These are phyloP conservation scores for Maniola hyperantus DNA, from an alignment of 2,888 invertebrate genomes.

Conservation along the genomic window DNA sequence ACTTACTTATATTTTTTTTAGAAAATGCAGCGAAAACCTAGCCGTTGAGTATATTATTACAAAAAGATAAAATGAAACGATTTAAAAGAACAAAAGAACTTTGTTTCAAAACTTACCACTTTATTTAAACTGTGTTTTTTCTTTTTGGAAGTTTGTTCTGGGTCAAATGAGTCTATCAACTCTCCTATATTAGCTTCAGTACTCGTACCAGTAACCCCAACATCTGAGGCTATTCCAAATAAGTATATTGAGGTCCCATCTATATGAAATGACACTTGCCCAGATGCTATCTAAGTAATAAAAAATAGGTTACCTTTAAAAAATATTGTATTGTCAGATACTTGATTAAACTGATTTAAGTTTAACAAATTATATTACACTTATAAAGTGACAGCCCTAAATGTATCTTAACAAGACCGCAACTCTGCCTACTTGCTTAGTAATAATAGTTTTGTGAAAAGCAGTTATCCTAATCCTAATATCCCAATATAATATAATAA, in stretches of 20 bases:
- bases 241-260: constrained; percentile 85
- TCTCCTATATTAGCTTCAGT: constrained; percentile 81
- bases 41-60: too few relatives aligned
- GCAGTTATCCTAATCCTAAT: too few relatives aligned
- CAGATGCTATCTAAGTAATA: constrained; percentile 83
- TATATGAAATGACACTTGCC: constrained; percentile 88
- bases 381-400: too few relatives aligned
- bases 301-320: not conserved
- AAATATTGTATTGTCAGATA: not conserved
- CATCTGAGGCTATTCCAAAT: constrained; percentile 83
- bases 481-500: too few relatives aligned
- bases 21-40: too few relatives aligned
- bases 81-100: not conserved
- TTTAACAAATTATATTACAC: too few relatives aligned
- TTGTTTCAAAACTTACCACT: constrained; percentile 56
- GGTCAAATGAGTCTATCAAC: constrained; percentile 67
- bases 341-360: not conserved
- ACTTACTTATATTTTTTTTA: too few relatives aligned
- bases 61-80: too few relatives aligned
- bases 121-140: constrained; percentile 66
- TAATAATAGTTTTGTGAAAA: too few relatives aligned
- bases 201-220: constrained; percentile 77
- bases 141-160: constrained; percentile 71
- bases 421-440: too few relatives aligned
- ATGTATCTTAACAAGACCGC: too few relatives aligned